Percentiles rank a stretch among this genome's conserved stretches.
Evolutionary conservation across 2,797 vertebrate species (phyloP).

Genomic region (Pipistrellus kuhlii): DNA sequence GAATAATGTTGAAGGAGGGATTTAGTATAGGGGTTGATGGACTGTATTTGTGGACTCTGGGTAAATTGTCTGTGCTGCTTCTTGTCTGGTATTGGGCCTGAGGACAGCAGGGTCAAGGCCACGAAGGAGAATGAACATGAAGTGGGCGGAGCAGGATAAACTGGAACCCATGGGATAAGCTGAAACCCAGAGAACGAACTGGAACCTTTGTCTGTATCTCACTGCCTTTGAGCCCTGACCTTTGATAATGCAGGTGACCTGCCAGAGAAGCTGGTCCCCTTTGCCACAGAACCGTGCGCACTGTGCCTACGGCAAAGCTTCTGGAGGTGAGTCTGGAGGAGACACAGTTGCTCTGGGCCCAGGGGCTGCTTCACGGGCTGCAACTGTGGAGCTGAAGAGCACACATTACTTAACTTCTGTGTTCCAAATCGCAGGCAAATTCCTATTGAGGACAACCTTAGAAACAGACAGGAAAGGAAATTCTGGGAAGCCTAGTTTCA

Average conservation of each 20-base stretch:
- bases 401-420: neutral
- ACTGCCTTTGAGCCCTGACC: neutral
- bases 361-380: neutral
- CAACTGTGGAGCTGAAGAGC: constrained; percentile 2
- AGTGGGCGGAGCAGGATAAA: neutral
- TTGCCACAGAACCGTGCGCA: neutral
- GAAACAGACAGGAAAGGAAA: neutral
- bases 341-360: neutral
- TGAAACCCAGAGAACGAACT: neutral
- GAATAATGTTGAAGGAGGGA: neutral
- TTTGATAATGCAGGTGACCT: neutral
- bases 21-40: neutral
- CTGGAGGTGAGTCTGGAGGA: neutral
- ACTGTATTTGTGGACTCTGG: neutral
- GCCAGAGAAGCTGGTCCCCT: neutral
- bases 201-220: neutral
- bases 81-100: neutral
- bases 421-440: constrained; percentile 30
- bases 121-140: neutral
- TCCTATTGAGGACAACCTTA: neutral
- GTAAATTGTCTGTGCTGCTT: neutral
- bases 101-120: neutral
- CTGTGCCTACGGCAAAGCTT: neutral
- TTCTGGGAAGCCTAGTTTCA: constrained; percentile 10
- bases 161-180: neutral